Conservation (phyloP, 2,888 invertebrate species). For the Leptarthrus brevirostris region DNA sequence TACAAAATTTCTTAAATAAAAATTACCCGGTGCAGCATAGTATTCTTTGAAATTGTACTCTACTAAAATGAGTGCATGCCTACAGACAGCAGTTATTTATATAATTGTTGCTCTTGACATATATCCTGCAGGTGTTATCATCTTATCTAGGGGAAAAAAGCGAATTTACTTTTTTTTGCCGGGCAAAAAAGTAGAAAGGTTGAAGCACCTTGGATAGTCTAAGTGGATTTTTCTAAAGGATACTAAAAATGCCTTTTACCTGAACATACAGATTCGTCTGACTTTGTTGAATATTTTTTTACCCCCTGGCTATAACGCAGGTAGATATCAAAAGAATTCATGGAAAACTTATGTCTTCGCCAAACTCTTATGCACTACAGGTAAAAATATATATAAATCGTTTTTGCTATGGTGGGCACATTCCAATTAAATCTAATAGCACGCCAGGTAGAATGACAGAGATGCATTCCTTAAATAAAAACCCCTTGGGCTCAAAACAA, state of each 20-base stretch:
- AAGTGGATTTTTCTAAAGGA: slow-evolving; percentile 16
- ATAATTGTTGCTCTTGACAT: slow-evolving; percentile 36
- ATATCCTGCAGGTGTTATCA: slow-evolving; percentile 35
- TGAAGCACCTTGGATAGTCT: slow-evolving; percentile 1
- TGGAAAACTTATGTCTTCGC: slow-evolving; percentile 1
- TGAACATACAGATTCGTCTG: not conserved
- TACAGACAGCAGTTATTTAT: slow-evolving; percentile 4
- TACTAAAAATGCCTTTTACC: slow-evolving; percentile 14
- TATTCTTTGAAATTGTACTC: no score
- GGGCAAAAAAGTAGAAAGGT: slow-evolving; percentile 19
- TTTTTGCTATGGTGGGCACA: slow-evolving; percentile 19
- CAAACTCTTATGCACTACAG: slow-evolving; percentile 1
- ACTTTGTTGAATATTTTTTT: not conserved
- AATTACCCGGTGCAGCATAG: no score
- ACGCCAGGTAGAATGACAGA: slow-evolving; percentile 11
- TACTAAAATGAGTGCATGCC: not conserved
- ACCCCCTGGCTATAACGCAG: not conserved
- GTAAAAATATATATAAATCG: slow-evolving; percentile 25
- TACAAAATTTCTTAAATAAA: no score
- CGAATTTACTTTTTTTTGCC: slow-evolving; percentile 37
- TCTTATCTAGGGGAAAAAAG: slow-evolving; percentile 19
- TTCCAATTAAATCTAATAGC: slow-evolving; percentile 44
- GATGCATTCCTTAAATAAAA: slow-evolving; percentile 7
- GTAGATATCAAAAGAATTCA: slow-evolving; percentile 21
- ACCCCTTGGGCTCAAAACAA: no score